Evolutionary conservation across 2,888 invertebrate genomes (phyloP), one percentile per base, ranked within the genome.

Genomic region (Cremastinae sp.): DNA sequence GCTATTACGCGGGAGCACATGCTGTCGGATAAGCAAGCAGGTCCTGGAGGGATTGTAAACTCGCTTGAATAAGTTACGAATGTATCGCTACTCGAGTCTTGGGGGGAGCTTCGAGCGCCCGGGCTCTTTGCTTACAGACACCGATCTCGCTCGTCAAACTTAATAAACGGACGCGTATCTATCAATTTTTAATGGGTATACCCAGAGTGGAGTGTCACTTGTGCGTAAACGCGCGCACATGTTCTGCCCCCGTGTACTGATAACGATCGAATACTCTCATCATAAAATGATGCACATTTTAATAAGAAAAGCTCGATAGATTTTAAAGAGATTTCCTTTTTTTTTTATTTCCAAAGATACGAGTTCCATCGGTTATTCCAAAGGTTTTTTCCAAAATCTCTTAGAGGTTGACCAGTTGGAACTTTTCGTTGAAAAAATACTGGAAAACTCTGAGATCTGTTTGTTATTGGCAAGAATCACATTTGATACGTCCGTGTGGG

Each of bases 1-100:
- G 41, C 65, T 18, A 28, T 28, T 28, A 28, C 86, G 84, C 49
- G 18, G 18, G 43, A 28, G 28, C 41, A 65, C 28, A 45, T 9
- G n/a, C 28, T 28, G 28, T 28, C 28, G 18, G 14, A 20, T 49
- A 43, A 28, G 51, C 43, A 38, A 69, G 51, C 43, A 38, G 64
- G 56, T 70, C 69, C 73, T 65, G 59, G 85, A 85, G 86, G 88
- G 87, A 89, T 89, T 89, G 87, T 89, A 89, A 89, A 89, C 86
- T 88, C 87, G 79, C 82, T 84, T 89, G 87, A 89, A 89, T 89
- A 89, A 89, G 86, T 89, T 88, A 89, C 85, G 87, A 84, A 85
- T 85, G 83, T 87, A 87, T 88, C 84, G 87, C 82, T 70, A 54
- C 47, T 49, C 49, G 16, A 65, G 49, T 36, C 38, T n/a, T 45